Conservation (phyloP, 2,888 invertebrate species). For the Stenoptilia bipunctidactyla region DNA sequence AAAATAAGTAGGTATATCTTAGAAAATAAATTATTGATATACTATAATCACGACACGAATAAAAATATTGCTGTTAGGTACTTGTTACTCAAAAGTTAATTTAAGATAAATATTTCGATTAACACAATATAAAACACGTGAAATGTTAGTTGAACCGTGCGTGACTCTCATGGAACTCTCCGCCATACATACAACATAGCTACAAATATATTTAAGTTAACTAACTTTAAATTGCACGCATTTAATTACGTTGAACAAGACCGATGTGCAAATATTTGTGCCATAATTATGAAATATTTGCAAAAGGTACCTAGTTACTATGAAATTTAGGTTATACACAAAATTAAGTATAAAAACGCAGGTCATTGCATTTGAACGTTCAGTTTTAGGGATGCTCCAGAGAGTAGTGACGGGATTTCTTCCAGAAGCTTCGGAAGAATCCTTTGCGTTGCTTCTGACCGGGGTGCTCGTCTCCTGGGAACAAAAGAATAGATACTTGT, state of each 20-base stretch:
- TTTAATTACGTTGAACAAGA: background rate
- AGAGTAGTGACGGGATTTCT: constrained; percentile 88
- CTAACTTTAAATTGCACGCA: too few species aligned
- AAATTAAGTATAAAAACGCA: constrained; percentile 5
- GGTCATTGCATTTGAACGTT: constrained; percentile 7
- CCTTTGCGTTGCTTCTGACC: constrained; percentile 86
- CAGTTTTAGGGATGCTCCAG: constrained; percentile 82
- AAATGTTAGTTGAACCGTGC: too few species aligned
- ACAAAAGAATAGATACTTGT: background rate
- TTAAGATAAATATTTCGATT: too few species aligned
- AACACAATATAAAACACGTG: too few species aligned
- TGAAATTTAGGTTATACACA: background rate
- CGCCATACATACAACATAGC: too few species aligned
- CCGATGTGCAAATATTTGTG: background rate
- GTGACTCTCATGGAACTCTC: too few species aligned
- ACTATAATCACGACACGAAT: too few species aligned
- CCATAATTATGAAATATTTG: background rate
- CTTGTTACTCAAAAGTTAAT: too few species aligned
- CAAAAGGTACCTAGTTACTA: background rate
- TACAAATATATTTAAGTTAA: too few species aligned
- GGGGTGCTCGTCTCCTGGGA: constrained; percentile 74
- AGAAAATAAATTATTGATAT: too few species aligned
- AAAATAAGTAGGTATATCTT: too few species aligned
- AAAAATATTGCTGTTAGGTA: too few species aligned
- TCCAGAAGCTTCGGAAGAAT: constrained; percentile 91